Percentiles rank a stretch among this genome's conserved stretches.
Conservation (phyloP, 2,797 vertebrate species). For the Cyclura pinguis region DNA sequence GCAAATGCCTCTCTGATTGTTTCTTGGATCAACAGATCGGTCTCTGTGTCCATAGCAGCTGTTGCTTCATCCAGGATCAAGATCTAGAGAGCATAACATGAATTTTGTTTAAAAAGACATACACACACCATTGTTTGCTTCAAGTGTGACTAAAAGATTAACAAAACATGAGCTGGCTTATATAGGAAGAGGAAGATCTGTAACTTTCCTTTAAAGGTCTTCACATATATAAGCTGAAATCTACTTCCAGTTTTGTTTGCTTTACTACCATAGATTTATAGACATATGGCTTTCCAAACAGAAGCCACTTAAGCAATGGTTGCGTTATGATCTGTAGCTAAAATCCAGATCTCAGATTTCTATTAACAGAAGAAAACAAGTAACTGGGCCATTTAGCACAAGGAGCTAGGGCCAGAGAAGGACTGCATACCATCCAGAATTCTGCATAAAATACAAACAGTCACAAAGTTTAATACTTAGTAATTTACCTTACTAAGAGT, state of each 20-base stretch:
- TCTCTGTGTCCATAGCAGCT: slow-evolving; percentile 93
- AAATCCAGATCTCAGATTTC: neutral
- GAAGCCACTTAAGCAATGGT: neutral
- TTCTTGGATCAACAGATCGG: slow-evolving; percentile 92
- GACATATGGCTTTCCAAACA: neutral
- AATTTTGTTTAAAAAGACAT: neutral
- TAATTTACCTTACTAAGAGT: neutral
- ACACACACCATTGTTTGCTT: neutral
- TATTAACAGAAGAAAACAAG: neutral
- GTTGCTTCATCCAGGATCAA: slow-evolving; percentile 95
- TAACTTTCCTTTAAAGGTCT: neutral
- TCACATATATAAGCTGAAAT: neutral
- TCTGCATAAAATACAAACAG: neutral
- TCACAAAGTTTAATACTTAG: neutral
- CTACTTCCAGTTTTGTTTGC: neutral
- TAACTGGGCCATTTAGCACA: neutral
- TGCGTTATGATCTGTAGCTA: neutral
- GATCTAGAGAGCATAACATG: slow-evolving; percentile 77
- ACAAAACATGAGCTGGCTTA: neutral
- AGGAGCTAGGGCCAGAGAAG: neutral
- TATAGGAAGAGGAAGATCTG: neutral
- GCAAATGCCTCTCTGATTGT: slow-evolving; percentile 91
- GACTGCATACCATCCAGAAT: neutral
- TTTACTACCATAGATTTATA: neutral
- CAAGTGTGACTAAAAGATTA: neutral